Conservation (phyloP, 2,113 vertebrate genomes). For the Neolamprologus falcicula region DNA sequence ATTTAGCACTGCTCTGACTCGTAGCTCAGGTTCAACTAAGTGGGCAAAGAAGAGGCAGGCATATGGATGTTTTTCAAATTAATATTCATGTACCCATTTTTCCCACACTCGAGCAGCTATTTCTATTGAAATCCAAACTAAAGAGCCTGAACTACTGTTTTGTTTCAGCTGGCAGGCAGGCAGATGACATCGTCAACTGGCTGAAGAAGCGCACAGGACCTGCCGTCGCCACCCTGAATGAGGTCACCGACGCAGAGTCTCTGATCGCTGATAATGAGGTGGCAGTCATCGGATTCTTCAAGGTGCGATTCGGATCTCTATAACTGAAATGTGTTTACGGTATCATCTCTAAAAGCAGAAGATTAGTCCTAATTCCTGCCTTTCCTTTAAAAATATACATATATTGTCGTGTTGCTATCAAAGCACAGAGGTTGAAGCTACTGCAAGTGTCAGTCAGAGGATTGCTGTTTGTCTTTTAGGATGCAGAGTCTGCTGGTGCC, state of each 20-base stretch:
- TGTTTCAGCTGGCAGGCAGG: conserved; percentile 85
- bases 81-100: fast-evolving
- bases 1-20: neutral
- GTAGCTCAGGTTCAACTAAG: fast-evolving
- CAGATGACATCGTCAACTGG: conserved; percentile 91
- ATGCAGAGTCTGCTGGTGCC: conserved; percentile 73
- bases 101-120: fast-evolving
- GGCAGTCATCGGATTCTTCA: conserved; percentile 91
- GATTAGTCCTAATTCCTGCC: fast-evolving
- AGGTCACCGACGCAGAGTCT: conserved; percentile 67
- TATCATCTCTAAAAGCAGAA: neutral
- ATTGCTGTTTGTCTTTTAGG: conserved; percentile 59
- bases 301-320: conserved; percentile 69
- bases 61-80: fast-evolving
- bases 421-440: fast-evolving
- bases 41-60: neutral
- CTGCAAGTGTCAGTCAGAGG: fast-evolving
- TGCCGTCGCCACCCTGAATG: conserved; percentile 70
- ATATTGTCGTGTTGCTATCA: fast-evolving
- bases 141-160: neutral
- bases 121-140: neutral
- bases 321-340: neutral
- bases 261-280: conserved; percentile 86
- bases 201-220: conserved; percentile 94
- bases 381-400: fast-evolving